phyloP scores from a whole-genome alignment of 2,888 invertebrate genomes.

The Drosophila suboccidentalis region DNA sequence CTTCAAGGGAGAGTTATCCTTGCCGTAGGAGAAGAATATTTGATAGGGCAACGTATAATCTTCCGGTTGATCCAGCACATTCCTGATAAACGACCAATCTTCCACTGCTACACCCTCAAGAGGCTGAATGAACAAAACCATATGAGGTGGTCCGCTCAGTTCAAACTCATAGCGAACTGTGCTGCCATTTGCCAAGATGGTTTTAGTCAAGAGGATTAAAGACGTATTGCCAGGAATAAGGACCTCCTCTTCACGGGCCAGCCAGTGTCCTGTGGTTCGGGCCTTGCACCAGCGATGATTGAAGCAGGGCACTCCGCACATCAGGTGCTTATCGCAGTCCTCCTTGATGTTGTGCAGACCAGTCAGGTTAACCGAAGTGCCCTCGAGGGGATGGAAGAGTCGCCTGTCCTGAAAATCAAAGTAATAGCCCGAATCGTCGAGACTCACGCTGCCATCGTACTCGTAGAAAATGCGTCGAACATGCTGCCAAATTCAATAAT shows the following conservation, averaged over 20 bases:
- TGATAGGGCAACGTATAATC: slow-evolving; percentile 76
- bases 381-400: slow-evolving; percentile 59
- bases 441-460: slow-evolving; percentile 78
- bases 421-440: slow-evolving; percentile 86
- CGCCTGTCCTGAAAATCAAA: slow-evolving; percentile 86
- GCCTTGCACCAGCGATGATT: slow-evolving; percentile 78
- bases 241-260: slow-evolving; percentile 65
- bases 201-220: slow-evolving; percentile 60
- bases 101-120: slow-evolving; percentile 60
- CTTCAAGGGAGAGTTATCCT: slow-evolving; percentile 67
- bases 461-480: slow-evolving; percentile 86
- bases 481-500: slow-evolving; percentile 83
- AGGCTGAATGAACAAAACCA: slow-evolving; percentile 79
- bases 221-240: slow-evolving; percentile 66
- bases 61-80: slow-evolving; percentile 63
- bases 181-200: slow-evolving; percentile 29
- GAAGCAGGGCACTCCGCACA: slow-evolving; percentile 82
- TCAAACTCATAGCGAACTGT: slow-evolving; percentile 73
- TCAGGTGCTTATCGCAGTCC: slow-evolving; percentile 73
- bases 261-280: slow-evolving; percentile 64
- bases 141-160: slow-evolving; percentile 78
- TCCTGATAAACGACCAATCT: slow-evolving; percentile 80
- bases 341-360: slow-evolving; percentile 55
- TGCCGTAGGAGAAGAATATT: slow-evolving; percentile 78
- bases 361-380: slow-evolving; percentile 62